Evolutionary conservation across 2,113 vertebrate species (phyloP), one percentile per base, ranked within the genome.

Genomic region (Donacobius atricapilla): DNA sequence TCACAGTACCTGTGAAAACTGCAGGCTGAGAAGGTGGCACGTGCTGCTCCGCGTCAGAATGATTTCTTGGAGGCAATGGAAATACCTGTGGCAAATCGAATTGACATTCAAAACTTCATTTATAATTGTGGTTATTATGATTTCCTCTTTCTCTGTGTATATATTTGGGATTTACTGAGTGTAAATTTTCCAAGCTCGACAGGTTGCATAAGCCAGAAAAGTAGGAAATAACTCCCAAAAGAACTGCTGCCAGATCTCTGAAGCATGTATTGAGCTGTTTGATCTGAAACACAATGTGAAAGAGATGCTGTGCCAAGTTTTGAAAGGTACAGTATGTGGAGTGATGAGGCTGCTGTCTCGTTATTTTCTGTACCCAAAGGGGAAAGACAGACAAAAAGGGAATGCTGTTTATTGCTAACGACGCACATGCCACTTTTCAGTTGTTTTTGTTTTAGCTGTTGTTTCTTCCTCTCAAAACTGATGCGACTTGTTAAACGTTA

Each of bases 151-250:
- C 33, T 93, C 58, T 72, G 60, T 66, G 87, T 93, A 92, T 66
- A 68, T 86, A 83, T 75, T 93, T 84, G 91, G 75, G 73, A 22
- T 75, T n/a, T 93, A n/a, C 57, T 58, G 87, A 93, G 79, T 92
- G 82, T 93, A 92, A 89, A 87, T 87, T 93, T 97, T 95, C 66
- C 45, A 35, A 28, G 71, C 83, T 78, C 2, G 6, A 93, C 93
- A 92, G 81, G 84, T 94, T 93, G 76, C 33, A 53, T 87, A 96
- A 94, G 60, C 73, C 70, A 83, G 91, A 83, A 68, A 81, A 93
- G 88, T 96, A 97, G 87, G 93, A 95, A 87, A 33, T 92, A 89
- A 92, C 78, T 95, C 77, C 50, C 31, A n/a, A 76, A 76, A 86
- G 92, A 91, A 14, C 80, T 93, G 70, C 37, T 92, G 87, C 73